Base-by-base conservation (phyloP, 2,797 vertebrate genomes). In the Lagodon rhomboides region DNA sequence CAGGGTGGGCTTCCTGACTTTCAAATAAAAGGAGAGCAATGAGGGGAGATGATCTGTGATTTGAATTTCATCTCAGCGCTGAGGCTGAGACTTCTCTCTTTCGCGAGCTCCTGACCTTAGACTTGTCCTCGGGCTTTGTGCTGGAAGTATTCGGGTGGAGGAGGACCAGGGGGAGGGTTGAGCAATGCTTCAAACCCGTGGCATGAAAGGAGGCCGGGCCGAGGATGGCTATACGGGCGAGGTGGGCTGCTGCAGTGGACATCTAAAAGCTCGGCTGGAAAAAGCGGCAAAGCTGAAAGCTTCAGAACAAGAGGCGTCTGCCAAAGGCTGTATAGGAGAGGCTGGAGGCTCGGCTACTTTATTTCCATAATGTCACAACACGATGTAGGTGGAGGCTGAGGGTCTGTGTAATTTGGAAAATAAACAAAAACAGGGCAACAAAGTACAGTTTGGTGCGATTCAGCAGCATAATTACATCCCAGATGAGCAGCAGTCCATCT, bases 61-160 rank as follows among this genome's bases (percentile, higher is more conserved):
- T 65, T 72, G 20, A 86, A 83, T 89, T 84, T 83, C 43, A 76
- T 80, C 59, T 75, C 43, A 5, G 34, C 38, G 44, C 23, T 59
- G 20, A 50, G 44, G 51, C 76, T 22, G 54, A 70, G 64, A 53
- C 46, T 18, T 65, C 46, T 77, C 69, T 79, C 51, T 55, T 38
- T 34, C 63, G 7, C 1, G 41, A 75, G 71, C 68, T 75, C 50
- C 69, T 84, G 88, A 89, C 85, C 85, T 81, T 34, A 53, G 72
- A 86, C 85, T 49, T 70, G 73, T 89, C 93, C 81, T 83, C 68
- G 1, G 89, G 91, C 85, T 87, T 84, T 78, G 60, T 73, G 84
- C 84, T 68, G 6, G 51, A 80, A 75, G 84, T 78, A 23, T 75
- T 85, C 58, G 63, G 55, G 64, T 68, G 73, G 65, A 82, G 58